Base-by-base conservation (phyloP, 2,113 vertebrate species). In the Elaphurus davidianus region DNA sequence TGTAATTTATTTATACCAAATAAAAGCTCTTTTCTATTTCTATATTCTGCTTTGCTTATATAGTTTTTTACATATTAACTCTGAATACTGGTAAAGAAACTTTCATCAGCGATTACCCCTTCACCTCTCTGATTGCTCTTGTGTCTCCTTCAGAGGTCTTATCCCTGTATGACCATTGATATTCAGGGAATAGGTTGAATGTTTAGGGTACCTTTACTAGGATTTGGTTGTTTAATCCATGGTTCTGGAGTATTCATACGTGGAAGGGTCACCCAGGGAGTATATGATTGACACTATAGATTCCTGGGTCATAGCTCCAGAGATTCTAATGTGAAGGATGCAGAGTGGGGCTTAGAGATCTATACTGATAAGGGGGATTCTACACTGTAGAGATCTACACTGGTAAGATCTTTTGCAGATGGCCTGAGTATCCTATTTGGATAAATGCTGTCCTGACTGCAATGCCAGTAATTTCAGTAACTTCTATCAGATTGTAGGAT, bases 1-100 rank as follows among this genome's bases (percentile, higher is more conserved):
- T 96, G 5, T 74, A 89, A 90, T 62, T 96, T 97, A 96, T 90
- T 96, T 97, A 78, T 50, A 54, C 7, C 25, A 81, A 95, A 15
- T 87, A 47, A 95, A 85, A 88, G 88, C 87, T 11, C 83, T 64
- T 95, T 64, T 67, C n/a, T 12, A 76, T 76, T 50, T 96, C 59
- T 93, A 81, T 43, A 84, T 36, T n/a, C 54, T 71, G 1, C 47
- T 83, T 59, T 43, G 64, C n/a, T 83, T 78, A 54, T 8, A 71
- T 21, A 25, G 27, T 64, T 94, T 92, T 91, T 81, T 59, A 83
- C 36, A 21, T n/a, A 94, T 64, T 57, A 43, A 54, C 2, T 88
- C 67, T 90, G 74, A 91, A 28, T 47, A 40, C 3, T 36, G 28
- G 59, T 50, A 84, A 52, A 90, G 47, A 45, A 79, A 54, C 30